A percentile compares a stretch with the other conserved stretches of the same genome.
These are phyloP conservation scores for Cosmia trapezina DNA, from an alignment of 2,888 invertebrate species.

Conservation along the genomic window DNA sequence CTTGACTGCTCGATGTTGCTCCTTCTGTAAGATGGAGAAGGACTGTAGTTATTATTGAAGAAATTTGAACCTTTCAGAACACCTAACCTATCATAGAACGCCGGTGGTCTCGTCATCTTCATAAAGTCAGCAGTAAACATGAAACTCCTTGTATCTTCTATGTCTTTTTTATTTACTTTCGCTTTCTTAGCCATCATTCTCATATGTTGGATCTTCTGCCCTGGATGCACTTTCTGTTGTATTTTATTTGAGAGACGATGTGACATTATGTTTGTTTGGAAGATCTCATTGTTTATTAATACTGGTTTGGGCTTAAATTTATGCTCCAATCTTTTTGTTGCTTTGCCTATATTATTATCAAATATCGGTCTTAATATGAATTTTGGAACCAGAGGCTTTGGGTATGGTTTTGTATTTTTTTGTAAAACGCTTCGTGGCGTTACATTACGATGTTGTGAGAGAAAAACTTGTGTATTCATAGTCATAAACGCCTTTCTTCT, in stretches of 20 bases:
- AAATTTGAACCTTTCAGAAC: slow-evolving; percentile 33
- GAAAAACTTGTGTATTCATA: slow-evolving; percentile 73
- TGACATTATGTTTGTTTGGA: slow-evolving; percentile 60
- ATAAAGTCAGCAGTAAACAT: slow-evolving; percentile 67
- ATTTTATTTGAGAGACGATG: slow-evolving; percentile 52
- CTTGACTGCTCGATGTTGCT: slow-evolving; percentile 34
- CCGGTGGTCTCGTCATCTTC: slow-evolving; percentile 41
- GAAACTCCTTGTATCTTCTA: slow-evolving; percentile 71
- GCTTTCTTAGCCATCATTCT: slow-evolving; percentile 48
- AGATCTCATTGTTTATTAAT: slow-evolving; percentile 66
- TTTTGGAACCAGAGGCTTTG: slow-evolving; percentile 51
- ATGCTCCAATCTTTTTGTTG: slow-evolving; percentile 16
- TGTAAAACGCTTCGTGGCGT: slow-evolving; percentile 53
- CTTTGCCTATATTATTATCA: slow-evolving; percentile 55
- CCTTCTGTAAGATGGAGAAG: slow-evolving; percentile 50
- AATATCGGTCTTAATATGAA: slow-evolving; percentile 71
- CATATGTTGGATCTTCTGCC: slow-evolving; percentile 31
- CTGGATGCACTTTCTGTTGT: slow-evolving; percentile 63
- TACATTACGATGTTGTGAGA: slow-evolving; percentile 65
- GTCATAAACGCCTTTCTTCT: slow-evolving; percentile 67
- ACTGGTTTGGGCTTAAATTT: slow-evolving; percentile 63
- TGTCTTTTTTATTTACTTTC: slow-evolving; percentile 62
- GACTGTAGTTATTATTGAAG: slow-evolving; percentile 53
- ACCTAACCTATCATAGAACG: background rate
- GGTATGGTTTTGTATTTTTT: slow-evolving; percentile 31